Percentiles rank a stretch among this genome's conserved stretches.
These are phyloP conservation scores for Clistopyga incitator DNA, from an alignment of 2,888 invertebrate species.

Conservation along the genomic window DNA sequence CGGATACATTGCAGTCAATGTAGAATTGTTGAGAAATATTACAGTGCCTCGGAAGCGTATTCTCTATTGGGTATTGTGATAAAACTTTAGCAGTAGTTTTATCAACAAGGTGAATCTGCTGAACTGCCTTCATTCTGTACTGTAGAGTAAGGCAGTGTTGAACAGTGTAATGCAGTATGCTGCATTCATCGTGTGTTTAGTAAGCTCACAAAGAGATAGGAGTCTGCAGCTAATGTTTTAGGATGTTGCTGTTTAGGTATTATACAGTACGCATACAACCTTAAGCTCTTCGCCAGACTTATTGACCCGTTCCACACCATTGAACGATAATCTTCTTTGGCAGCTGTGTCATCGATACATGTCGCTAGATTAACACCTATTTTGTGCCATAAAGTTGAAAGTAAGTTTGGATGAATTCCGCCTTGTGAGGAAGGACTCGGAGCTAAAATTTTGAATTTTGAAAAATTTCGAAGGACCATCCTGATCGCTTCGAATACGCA, in stretches of 20 bases:
- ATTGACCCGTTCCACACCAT: constrained; percentile 60
- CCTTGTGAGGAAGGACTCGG: neutral
- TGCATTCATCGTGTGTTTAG: constrained; percentile 5
- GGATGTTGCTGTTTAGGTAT: constrained; percentile 27
- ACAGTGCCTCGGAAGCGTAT: too few species aligned
- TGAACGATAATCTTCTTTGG: constrained; percentile 45
- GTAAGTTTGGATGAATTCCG: constrained; percentile 23
- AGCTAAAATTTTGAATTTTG: too few species aligned
- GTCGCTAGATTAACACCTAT: constrained; percentile 33
- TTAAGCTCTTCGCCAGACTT: constrained; percentile 50
- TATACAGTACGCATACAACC: neutral
- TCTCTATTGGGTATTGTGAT: too few species aligned
- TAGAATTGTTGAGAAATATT: neutral
- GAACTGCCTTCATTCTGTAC: neutral
- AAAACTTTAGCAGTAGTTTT: neutral
- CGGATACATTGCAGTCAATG: neutral
- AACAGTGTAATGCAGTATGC: too few species aligned
- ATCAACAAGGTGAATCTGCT: neutral
- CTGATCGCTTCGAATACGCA: too few species aligned
- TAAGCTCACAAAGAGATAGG: neutral
- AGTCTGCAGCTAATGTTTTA: neutral
- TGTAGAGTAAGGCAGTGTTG: neutral
- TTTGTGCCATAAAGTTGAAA: constrained; percentile 28
- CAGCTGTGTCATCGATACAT: constrained; percentile 41
- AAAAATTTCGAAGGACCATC: too few species aligned